These are phyloP conservation scores for Carabus problematicus DNA, from an alignment of 2,888 invertebrate genomes.

Conservation along the genomic window DNA sequence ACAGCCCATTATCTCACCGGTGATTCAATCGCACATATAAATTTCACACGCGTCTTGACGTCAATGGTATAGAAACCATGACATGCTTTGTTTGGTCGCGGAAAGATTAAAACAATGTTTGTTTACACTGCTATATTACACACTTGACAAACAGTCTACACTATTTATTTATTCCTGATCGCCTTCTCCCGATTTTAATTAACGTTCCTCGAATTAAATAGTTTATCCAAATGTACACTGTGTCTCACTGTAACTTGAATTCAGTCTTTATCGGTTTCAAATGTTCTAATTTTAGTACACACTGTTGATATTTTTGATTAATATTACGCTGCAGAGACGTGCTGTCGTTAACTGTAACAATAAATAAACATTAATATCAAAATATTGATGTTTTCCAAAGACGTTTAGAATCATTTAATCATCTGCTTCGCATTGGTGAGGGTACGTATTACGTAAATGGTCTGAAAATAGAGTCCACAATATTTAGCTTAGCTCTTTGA, in stretches of 20 bases:
- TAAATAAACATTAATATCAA: slow-evolving; percentile 16
- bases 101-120: background rate
- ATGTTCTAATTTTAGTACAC: background rate
- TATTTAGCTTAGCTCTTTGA: no score
- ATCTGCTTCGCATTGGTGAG: no score
- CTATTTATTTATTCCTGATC: background rate
- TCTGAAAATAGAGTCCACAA: no score
- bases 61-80: background rate
- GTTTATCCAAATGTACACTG: no score
- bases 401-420: no score
- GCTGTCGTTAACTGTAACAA: slow-evolving; percentile 25
- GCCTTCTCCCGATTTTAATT: no score
- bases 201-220: no score
- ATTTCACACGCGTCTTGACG: background rate
- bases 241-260: no score
- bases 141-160: background rate
- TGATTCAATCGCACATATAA: background rate
- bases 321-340: background rate
- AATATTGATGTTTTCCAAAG: background rate
- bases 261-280: no score
- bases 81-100: no score
- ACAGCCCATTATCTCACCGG: slow-evolving; percentile 70
- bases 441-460: no score
- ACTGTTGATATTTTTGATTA: slow-evolving; percentile 12
- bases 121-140: background rate